These are phyloP conservation scores for Apis florea DNA, from an alignment of 1,140 invertebrate species.

Conservation along the genomic window DNA sequence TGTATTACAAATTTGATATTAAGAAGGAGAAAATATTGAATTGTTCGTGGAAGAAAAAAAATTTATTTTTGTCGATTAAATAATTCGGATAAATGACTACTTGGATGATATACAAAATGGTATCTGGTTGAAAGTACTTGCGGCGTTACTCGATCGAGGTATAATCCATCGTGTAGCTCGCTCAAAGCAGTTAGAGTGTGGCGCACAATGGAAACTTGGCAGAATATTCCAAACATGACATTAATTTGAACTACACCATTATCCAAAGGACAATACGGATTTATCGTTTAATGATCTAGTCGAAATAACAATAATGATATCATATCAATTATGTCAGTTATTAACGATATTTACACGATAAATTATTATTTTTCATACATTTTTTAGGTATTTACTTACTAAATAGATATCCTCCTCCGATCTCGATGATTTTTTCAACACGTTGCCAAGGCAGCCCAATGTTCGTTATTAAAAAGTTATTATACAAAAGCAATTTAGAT, in stretches of 20 bases:
- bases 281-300: background rate
- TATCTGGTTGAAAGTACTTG: background rate
- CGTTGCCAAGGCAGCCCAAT: no score
- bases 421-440: no score
- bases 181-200: conserved; percentile 25
- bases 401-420: no score
- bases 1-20: no score
- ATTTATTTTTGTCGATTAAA: background rate
- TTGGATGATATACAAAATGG: no score
- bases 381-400: no score
- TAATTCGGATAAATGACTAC: background rate
- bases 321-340: no score
- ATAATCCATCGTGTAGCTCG: conserved; percentile 33
- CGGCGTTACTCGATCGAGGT: background rate
- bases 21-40: no score
- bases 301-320: background rate
- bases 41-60: background rate
- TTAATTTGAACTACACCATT: conserved; percentile 35
- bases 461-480: no score
- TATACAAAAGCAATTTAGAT: no score
- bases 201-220: conserved; percentile 10
- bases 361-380: no score
- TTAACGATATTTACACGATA: no score
- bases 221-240: conserved; percentile 40
- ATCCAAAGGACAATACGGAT: conserved; percentile 6